Conservation (phyloP, 2,113 vertebrate genomes). For the Tinamus guttatus region DNA sequence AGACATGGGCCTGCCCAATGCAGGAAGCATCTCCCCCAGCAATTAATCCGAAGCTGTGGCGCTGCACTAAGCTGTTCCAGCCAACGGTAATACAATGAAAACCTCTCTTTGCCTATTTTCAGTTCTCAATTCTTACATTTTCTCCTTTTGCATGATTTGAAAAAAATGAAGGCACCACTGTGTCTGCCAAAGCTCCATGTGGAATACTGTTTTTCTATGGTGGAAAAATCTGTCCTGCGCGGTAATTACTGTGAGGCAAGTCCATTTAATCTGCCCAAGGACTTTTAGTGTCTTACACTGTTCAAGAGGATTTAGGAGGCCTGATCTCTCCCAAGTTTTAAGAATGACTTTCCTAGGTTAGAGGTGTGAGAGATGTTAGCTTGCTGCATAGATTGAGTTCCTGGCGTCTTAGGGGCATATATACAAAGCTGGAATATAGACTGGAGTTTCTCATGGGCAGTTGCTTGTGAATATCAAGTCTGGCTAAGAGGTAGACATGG, state of each 20-base stretch:
- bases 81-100: neutral
- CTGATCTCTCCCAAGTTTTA: slow-evolving; percentile 6
- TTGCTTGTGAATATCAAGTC: neutral
- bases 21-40: neutral
- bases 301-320: slow-evolving; percentile 25
- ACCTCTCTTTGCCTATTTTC: neutral
- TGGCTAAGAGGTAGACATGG: neutral
- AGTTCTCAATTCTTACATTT: neutral
- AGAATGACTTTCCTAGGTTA: neutral
- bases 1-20: neutral
- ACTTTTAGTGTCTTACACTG: slow-evolving; percentile 28
- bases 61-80: neutral
- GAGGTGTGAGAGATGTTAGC: neutral
- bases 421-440: slow-evolving; percentile 29
- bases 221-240: slow-evolving; percentile 65
- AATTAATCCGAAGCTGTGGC: neutral
- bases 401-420: slow-evolving; percentile 35
- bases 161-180: slow-evolving; percentile 42
- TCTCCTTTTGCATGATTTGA: slow-evolving; percentile 23
- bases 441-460: slow-evolving; percentile 36
- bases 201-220: slow-evolving; percentile 70
- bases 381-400: slow-evolving; percentile 33
- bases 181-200: slow-evolving; percentile 65
- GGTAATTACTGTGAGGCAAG: slow-evolving; percentile 63
- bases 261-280: slow-evolving; percentile 47